Percentiles rank a stretch among this genome's conserved stretches.
Evolutionary conservation across 2,888 invertebrate genomes (phyloP).

Genomic region (Malthinus flaveolus): DNA sequence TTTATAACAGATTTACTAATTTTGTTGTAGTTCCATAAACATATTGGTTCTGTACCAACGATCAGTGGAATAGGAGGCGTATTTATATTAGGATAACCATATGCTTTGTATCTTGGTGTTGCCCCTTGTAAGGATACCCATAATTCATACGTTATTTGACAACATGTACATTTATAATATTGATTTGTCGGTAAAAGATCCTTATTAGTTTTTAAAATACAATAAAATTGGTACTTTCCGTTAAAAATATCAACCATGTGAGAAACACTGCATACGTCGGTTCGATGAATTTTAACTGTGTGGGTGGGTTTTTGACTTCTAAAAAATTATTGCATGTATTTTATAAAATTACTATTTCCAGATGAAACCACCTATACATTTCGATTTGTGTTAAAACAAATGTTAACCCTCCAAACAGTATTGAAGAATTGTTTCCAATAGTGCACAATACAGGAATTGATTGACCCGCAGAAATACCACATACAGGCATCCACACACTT

Average conservation of each 20-base stretch:
- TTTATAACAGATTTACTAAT: constrained; percentile 37
- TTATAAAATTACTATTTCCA: neutral
- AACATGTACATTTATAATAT: constrained; percentile 34
- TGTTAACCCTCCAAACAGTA: constrained; percentile 40
- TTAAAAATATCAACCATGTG: constrained; percentile 37
- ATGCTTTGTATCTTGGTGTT: constrained; percentile 35
- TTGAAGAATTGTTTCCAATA: constrained; percentile 36
- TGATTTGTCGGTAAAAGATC: constrained; percentile 39
- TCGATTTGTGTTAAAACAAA: constrained; percentile 41
- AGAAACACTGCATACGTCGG: constrained; percentile 40
- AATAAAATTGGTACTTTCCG: constrained; percentile 38
- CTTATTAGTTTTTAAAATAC: constrained; percentile 36
- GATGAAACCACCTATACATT: constrained; percentile 35
- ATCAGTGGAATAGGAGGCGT: constrained; percentile 41
- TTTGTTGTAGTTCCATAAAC: constrained; percentile 33
- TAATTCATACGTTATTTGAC: constrained; percentile 40
- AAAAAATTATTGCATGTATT: neutral
- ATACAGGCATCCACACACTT: constrained; percentile 40
- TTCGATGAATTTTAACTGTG: constrained; percentile 34
- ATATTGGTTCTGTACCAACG: constrained; percentile 39
- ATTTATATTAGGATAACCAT: constrained; percentile 42
- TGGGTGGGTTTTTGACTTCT: constrained; percentile 35
- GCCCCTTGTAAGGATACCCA: constrained; percentile 40
- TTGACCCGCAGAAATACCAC: constrained; percentile 41
- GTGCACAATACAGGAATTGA: constrained; percentile 38